phyloP scores from a whole-genome alignment of 2,797 vertebrate species.

The Acanthornis magna region DNA sequence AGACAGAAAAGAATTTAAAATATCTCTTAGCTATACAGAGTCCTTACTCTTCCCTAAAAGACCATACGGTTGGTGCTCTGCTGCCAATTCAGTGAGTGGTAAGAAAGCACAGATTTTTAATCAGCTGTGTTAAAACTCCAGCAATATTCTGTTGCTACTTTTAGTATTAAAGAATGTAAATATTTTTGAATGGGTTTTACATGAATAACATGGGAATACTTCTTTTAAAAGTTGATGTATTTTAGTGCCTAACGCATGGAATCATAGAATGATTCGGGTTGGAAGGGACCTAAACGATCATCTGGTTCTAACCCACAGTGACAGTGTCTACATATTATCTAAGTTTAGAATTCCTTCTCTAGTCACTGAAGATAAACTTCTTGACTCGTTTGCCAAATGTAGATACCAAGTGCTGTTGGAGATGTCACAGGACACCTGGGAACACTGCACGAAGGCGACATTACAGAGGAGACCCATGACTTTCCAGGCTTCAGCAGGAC shows the following conservation, averaged over 20 bases:
- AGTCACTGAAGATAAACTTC: neutral
- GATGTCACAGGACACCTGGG: neutral
- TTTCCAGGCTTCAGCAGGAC: neutral
- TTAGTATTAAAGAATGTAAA: neutral
- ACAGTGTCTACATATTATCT: neutral
- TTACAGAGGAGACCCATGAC: neutral
- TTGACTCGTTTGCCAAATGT: neutral
- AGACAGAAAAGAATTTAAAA: neutral
- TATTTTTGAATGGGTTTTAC: neutral
- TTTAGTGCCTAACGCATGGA: neutral
- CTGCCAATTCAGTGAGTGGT: neutral
- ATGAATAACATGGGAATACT: neutral
- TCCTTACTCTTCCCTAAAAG: neutral
- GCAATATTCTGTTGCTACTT: neutral
- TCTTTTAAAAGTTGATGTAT: neutral
- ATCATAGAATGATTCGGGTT: neutral
- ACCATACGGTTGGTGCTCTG: neutral
- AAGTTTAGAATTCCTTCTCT: neutral
- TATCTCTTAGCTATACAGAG: neutral
- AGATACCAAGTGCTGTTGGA: neutral
- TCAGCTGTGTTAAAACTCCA: neutral
- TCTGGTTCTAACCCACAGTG: neutral
- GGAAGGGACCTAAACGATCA: neutral
- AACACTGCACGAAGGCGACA: neutral
- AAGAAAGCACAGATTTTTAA: slow-evolving; percentile 14